Conservation (phyloP, 2,113 vertebrate species). For the Poicephalus gulielmi region DNA sequence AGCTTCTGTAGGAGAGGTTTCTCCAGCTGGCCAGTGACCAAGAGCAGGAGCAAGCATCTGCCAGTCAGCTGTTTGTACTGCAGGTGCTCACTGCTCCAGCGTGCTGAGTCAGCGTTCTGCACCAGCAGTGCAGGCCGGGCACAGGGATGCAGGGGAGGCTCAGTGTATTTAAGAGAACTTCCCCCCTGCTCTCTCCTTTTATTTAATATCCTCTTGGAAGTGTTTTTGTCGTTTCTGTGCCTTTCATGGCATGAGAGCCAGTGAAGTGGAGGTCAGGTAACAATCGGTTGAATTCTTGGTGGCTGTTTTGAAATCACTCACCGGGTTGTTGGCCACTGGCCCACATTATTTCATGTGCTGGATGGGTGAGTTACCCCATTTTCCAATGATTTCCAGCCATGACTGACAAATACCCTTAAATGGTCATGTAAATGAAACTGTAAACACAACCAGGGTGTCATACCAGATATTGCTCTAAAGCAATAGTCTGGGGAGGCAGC, state of each 20-base stretch:
- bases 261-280: not conserved
- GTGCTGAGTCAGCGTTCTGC: not conserved
- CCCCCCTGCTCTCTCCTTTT: not conserved
- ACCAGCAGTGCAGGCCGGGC: accelerated
- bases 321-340: not conserved
- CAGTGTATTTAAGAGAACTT: not conserved
- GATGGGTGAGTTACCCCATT: not conserved
- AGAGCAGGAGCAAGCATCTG: not conserved
- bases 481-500: not conserved
- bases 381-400: not conserved
- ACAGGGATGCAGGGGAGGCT: not conserved
- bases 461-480: not conserved
- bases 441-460: not conserved
- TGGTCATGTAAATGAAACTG: not conserved
- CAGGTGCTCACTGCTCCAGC: not conserved
- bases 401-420: not conserved
- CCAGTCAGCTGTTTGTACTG: not conserved
- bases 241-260: not conserved
- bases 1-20: not conserved
- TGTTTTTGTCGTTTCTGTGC: not conserved
- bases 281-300: not conserved
- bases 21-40: not conserved
- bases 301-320: not conserved
- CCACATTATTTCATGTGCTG: not conserved
- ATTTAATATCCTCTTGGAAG: not conserved